Evolutionary conservation across 2,797 vertebrate genomes (phyloP).

Genomic region (Pseudochirops corinnae): DNA sequence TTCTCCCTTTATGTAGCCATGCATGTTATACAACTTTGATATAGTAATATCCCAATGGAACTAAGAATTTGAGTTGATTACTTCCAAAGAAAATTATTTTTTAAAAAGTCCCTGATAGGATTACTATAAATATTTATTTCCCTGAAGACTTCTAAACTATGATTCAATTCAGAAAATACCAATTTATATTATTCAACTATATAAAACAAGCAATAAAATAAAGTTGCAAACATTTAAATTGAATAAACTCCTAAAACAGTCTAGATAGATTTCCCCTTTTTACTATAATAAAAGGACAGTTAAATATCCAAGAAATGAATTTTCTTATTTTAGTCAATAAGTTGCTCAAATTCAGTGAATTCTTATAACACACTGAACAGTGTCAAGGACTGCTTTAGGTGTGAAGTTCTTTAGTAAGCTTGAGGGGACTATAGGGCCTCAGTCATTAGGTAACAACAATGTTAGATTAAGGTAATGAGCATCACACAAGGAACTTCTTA

Average conservation of each 20-base stretch:
- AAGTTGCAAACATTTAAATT: not conserved
- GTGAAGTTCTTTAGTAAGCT: not conserved
- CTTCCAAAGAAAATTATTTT: not conserved
- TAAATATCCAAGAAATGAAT: not conserved
- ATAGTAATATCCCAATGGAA: not conserved
- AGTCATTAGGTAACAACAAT: not conserved
- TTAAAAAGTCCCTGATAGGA: not conserved
- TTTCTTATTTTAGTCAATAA: not conserved
- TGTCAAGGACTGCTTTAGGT: not conserved
- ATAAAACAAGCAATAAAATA: not conserved
- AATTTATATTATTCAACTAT: not conserved
- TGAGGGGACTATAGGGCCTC: not conserved
- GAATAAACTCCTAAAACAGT: not conserved
- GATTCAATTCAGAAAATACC: not conserved
- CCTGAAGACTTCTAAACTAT: not conserved
- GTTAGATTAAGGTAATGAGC: not conserved
- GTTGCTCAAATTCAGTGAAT: not conserved
- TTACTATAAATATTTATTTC: not conserved
- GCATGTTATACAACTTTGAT: not conserved
- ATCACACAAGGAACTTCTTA: not conserved
- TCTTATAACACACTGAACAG: not conserved
- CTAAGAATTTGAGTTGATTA: not conserved
- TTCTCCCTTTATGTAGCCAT: not conserved
- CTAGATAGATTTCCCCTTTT: not conserved
- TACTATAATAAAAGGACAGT: not conserved